Percentiles rank a stretch among this genome's conserved stretches.
phyloP scores from a whole-genome alignment of 2,888 invertebrate species.

The Eledona agricola region DNA sequence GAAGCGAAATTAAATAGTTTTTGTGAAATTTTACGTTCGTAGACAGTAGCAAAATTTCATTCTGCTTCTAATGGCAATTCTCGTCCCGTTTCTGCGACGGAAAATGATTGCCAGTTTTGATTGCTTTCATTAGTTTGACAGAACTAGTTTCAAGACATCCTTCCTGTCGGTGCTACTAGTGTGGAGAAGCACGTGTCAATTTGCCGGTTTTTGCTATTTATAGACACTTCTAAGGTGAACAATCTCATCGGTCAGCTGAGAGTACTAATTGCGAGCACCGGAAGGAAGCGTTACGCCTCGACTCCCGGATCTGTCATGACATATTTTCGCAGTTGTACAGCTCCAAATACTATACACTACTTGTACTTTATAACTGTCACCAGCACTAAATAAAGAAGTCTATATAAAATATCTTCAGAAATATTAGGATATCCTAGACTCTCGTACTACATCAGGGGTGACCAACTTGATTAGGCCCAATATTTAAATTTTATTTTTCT shows the following conservation, averaged over 20 bases:
- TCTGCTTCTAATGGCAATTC: too few relatives aligned
- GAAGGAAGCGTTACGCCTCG: slow-evolving; percentile 45
- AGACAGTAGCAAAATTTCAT: too few relatives aligned
- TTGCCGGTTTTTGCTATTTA: slow-evolving; percentile 32
- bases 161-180: slow-evolving; percentile 21
- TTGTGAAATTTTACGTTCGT: slow-evolving; percentile 2
- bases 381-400: too few relatives aligned
- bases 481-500: too few relatives aligned
- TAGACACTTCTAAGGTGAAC: slow-evolving; percentile 40
- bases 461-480: too few relatives aligned
- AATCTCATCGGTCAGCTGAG: slow-evolving; percentile 44
- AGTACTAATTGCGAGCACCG: slow-evolving; percentile 46
- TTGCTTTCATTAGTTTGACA: slow-evolving; percentile 1
- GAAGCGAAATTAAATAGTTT: slow-evolving; percentile 2
- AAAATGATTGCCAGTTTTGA: neutral
- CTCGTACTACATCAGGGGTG: too few relatives aligned
- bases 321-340: too few relatives aligned
- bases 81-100: too few relatives aligned
- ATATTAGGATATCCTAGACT: too few relatives aligned
- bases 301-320: slow-evolving; percentile 28
- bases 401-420: too few relatives aligned
- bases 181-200: slow-evolving; percentile 27
- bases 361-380: too few relatives aligned
- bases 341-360: too few relatives aligned
- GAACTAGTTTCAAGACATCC: slow-evolving; percentile 21